phyloP scores from a whole-genome alignment of 2,797 vertebrate species.

The Sebastes iracundus region DNA sequence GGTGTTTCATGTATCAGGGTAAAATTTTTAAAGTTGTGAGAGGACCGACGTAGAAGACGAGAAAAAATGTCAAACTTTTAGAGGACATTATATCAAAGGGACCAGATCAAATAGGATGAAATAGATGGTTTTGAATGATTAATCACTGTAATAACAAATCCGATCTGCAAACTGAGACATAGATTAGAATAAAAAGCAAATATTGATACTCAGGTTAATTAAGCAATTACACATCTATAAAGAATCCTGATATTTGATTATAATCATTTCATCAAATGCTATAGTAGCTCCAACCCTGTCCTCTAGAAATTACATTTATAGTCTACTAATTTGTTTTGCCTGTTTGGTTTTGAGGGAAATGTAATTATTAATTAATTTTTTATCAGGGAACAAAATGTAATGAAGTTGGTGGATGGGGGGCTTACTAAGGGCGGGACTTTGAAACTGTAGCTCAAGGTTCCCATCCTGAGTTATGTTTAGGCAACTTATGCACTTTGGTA shows the following conservation, averaged over 20 bases:
- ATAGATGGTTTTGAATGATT: conserved; percentile 39
- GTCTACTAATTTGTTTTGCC: conserved; percentile 4
- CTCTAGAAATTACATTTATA: conserved; percentile 6
- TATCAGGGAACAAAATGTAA: not conserved
- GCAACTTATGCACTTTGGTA: not conserved
- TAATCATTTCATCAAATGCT: conserved; percentile 31
- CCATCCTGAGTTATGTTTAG: not conserved
- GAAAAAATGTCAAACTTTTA: conserved; percentile 17
- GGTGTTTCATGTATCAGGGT: conserved; percentile 35
- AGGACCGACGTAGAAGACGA: not conserved
- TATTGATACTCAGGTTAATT: conserved; percentile 57
- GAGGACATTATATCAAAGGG: conserved; percentile 45
- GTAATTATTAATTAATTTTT: not conserved
- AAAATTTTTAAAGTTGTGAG: conserved; percentile 19
- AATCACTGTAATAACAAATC: conserved; percentile 53
- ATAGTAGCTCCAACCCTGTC: not conserved
- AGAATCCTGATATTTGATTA: conserved; percentile 57
- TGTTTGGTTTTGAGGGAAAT: conserved; percentile 2
- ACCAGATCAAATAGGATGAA: conserved; percentile 45
- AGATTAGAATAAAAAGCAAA: conserved; percentile 56
- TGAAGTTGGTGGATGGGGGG: not conserved
- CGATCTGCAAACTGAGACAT: conserved; percentile 39
- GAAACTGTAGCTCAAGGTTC: not conserved
- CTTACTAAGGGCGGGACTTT: not conserved
- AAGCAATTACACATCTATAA: conserved; percentile 53